Percentiles rank a stretch among this genome's conserved stretches.
Evolutionary conservation across 2,113 vertebrate genomes (phyloP).

Genomic region (Fulica atra): DNA sequence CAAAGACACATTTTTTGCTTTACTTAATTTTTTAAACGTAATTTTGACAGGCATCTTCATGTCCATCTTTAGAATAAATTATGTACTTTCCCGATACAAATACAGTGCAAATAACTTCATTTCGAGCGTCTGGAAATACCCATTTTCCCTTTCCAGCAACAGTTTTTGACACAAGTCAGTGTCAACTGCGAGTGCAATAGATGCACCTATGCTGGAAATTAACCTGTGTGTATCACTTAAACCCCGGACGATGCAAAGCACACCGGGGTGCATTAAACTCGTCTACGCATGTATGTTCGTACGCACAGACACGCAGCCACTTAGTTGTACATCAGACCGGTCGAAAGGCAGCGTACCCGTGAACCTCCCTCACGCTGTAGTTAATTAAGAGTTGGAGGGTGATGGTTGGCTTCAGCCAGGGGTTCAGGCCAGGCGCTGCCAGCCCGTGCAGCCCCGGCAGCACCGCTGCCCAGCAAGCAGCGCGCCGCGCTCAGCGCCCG

Average conservation of each 20-base stretch:
- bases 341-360: rapidly evolving
- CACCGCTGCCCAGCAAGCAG: rapidly evolving
- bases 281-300: rapidly evolving
- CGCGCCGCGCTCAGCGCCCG: background rate
- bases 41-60: background rate
- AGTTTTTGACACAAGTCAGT: background rate
- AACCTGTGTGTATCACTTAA: background rate
- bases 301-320: background rate
- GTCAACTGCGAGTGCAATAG: rapidly evolving
- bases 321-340: background rate
- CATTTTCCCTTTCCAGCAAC: background rate
- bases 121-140: background rate
- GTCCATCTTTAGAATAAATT: background rate
- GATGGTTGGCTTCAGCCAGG: rapidly evolving
- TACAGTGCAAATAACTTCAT: background rate
- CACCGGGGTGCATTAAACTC: rapidly evolving
- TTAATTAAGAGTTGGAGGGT: background rate
- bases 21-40: background rate
- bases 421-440: background rate
- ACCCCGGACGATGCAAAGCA: rapidly evolving
- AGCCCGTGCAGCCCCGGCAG: background rate
- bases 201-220: background rate
- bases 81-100: background rate
- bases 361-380: rapidly evolving
- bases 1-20: background rate